Evolutionary conservation across 1,140 invertebrate species (phyloP).

Genomic region (Pogonus chalceus): DNA sequence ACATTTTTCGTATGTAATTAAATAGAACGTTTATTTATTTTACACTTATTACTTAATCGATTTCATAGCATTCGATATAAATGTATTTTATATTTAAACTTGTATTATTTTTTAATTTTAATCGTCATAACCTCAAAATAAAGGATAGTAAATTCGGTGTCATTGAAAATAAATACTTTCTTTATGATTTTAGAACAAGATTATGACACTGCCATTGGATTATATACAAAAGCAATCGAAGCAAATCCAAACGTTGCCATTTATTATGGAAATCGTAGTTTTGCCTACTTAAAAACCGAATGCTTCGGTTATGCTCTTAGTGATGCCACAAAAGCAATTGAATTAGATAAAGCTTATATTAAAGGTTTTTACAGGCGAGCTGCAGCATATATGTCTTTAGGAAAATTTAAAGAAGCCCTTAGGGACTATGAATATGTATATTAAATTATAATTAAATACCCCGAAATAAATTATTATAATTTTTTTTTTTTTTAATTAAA

Average conservation of each 20-base stretch:
- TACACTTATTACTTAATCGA: not conserved
- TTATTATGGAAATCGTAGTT: slow-evolving; percentile 89
- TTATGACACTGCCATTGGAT: slow-evolving; percentile 78
- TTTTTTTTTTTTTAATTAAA: slow-evolving; percentile 37
- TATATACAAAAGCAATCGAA: slow-evolving; percentile 87
- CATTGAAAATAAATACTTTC: not conserved
- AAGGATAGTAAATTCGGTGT: not conserved
- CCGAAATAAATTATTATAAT: slow-evolving; percentile 3
- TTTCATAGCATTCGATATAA: not conserved
- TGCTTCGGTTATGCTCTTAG: slow-evolving; percentile 86
- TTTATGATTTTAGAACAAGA: slow-evolving; percentile 90
- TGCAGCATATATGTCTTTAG: slow-evolving; percentile 91
- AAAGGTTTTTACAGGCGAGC: slow-evolving; percentile 95
- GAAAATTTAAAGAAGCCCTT: slow-evolving; percentile 93
- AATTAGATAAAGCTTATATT: slow-evolving; percentile 79
- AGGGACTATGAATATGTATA: slow-evolving; percentile 92
- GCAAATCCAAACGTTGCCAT: slow-evolving; percentile 71
- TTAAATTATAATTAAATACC: slow-evolving; percentile 19
- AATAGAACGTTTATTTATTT: not conserved
- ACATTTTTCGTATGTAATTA: not conserved
- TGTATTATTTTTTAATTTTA: not conserved
- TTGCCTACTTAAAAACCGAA: slow-evolving; percentile 86
- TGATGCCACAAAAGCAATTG: slow-evolving; percentile 87
- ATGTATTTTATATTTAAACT: slow-evolving; percentile 10
- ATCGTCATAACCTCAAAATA: slow-evolving; percentile 2